Evolutionary conservation across 2,888 invertebrate species (phyloP).

Genomic region (Aphrophora alni): DNA sequence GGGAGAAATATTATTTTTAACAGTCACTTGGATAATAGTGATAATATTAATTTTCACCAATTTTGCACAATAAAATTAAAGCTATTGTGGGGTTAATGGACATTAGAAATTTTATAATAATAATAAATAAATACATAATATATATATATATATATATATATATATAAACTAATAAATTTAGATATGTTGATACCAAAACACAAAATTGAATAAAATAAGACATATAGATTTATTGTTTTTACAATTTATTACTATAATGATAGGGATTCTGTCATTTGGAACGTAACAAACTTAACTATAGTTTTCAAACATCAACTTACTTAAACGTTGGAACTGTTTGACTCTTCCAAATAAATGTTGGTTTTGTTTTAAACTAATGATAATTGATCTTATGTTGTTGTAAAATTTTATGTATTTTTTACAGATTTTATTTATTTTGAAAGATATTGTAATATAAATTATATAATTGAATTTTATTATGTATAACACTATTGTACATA

Average conservation of each 20-base stretch:
- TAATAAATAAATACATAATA: no score
- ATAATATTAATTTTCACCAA: no score
- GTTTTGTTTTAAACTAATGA: background rate
- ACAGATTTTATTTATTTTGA: conserved; percentile 1
- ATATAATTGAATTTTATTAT: conserved; percentile 21
- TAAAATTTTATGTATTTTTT: background rate
- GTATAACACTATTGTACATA: conserved; percentile 28
- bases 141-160: no score
- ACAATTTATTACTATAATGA: no score
- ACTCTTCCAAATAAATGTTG: background rate
- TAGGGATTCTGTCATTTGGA: background rate
- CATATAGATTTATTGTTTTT: background rate
- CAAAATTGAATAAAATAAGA: background rate
- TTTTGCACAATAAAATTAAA: no score
- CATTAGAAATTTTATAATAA: background rate
- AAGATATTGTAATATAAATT: background rate
- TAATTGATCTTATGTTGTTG: background rate
- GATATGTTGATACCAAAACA: background rate
- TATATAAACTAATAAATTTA: background rate
- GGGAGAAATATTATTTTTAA: no score
- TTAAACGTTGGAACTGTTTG: background rate
- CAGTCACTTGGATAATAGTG: no score
- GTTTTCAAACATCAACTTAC: background rate
- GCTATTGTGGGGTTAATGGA: background rate
- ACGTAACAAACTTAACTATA: background rate